Base-by-base conservation (phyloP, 2,113 vertebrate genomes). In the Tupaia tana region DNA sequence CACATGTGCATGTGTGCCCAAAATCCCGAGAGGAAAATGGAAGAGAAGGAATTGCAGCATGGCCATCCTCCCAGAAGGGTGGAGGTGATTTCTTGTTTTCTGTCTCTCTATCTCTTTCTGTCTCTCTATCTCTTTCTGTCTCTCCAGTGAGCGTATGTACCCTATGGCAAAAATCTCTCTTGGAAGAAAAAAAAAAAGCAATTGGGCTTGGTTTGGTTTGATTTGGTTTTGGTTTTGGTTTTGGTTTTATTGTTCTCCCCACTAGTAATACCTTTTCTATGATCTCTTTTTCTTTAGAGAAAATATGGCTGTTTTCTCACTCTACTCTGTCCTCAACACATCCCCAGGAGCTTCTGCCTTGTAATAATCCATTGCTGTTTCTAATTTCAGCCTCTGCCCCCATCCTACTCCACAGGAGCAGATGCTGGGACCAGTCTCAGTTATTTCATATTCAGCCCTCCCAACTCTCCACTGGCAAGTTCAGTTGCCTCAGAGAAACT, bases 231-330 rank as follows among this genome's bases (percentile, higher is more conserved):
- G 4, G 22, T 75, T 74, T 59, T 31, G 78, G 2, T 71, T 95
- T 90, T 78, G 19, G 8, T n/a, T 78, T 92, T 16, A 15, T 2
- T 71, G 75, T 78, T 56, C 71, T 84, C 9, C 63, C 43, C n/a
- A 59, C 59, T 88, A 86, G 29, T 71, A 86, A 85, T 34, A 82
- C 56, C 61, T 78, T 92, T 83, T 92, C 59, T 82, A 83, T 34
- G 63, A 63, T 92, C 31, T 87, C 59, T n/a, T 54, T 86, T 79
- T 59, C 52, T 83, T 79, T 58, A 43, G 19, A 90, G 77, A 75
- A 92, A 94, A 75, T 80, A 24, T 27, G 43, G 15, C 43, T 18
- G 10, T 84, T 93, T 70, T 56, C 66, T 56, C 1, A 0, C 14
- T 52, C 61, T 15, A 27, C 63, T 85, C 43, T 69, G 86, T 86